Evolutionary conservation across 2,888 invertebrate genomes (phyloP), one percentile per base, ranked within the genome.

Genomic region (Baronia brevicornis): DNA sequence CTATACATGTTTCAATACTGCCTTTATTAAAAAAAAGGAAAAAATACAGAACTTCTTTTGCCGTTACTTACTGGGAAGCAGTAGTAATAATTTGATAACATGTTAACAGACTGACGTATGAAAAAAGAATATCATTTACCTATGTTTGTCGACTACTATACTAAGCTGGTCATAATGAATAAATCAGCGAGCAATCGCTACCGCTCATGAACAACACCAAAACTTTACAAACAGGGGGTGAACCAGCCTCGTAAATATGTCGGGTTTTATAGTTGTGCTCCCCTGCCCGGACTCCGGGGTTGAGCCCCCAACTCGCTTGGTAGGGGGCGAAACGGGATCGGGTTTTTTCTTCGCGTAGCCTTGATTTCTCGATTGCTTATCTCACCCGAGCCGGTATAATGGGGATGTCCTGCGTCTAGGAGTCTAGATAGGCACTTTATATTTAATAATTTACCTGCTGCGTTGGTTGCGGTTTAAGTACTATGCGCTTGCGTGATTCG

Each of bases 231-330:
- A 51, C 57, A 48, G 61, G 69, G 67, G 60, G 64, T 60, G 56
- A 61, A 48, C 51, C 54, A 48, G 48, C 54, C 67, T 79, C 77
- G 77, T 79, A 79, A 79, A 79, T 68, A 78, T 75, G 80, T 78
- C 77, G 68, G 63, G 61, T 73, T 74, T 74, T 75, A 78, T 75
- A 73, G 73, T 64, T 57, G 54, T 53, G 56, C 65, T 43, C 66
- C 71, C 68, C 62, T 57, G 44, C 41, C 39, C 34, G 39, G 46
- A 43, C 39, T 33, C 34, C 34, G 38, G 41, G 71, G 60, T 57
- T 54, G 51, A 54, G 57, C 43, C 64, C 69, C 64, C 60, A 38
- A 36, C 36, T 28, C 44, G 46, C 42, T 41, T 30, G 38, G 46
- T n/a, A n/a, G n/a, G 29, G 27, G 50, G 46, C 51, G 58, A 61